These are phyloP conservation scores for Copsychus sechellarum DNA, from an alignment of 2,113 vertebrate species.

Conservation along the genomic window DNA sequence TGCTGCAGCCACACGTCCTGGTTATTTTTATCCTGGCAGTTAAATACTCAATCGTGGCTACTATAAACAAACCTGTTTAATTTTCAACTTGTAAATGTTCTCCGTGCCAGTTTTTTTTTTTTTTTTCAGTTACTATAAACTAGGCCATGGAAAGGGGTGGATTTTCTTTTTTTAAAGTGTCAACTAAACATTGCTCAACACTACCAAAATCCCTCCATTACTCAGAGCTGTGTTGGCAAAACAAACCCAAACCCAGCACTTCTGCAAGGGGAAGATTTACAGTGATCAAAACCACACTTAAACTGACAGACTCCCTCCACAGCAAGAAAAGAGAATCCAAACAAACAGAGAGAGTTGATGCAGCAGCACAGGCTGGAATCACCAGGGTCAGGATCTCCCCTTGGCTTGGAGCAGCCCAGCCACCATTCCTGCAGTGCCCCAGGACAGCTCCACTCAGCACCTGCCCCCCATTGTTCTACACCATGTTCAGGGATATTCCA, in stretches of 20 bases:
- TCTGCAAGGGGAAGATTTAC: background rate
- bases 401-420: background rate
- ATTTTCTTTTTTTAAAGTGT: background rate
- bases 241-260: conserved; percentile 7
- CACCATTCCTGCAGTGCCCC: background rate
- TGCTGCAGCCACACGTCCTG: background rate
- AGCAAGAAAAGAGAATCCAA: background rate
- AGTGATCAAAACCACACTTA: background rate
- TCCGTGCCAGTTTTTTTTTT: background rate
- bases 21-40: conserved; percentile 16
- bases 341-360: background rate
- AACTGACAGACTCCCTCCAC: background rate
- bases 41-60: background rate
- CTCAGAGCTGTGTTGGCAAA: background rate
- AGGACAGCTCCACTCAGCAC: background rate
- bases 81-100: background rate
- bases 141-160: background rate
- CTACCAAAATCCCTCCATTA: background rate
- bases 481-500: background rate
- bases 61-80: conserved; percentile 39
- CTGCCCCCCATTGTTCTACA: background rate
- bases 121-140: background rate
- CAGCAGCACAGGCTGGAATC: background rate
- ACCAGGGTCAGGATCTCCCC: background rate
- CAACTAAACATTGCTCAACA: background rate